These are phyloP conservation scores for Chaetura pelagica DNA, from an alignment of 2,113 vertebrate genomes.

Conservation along the genomic window DNA sequence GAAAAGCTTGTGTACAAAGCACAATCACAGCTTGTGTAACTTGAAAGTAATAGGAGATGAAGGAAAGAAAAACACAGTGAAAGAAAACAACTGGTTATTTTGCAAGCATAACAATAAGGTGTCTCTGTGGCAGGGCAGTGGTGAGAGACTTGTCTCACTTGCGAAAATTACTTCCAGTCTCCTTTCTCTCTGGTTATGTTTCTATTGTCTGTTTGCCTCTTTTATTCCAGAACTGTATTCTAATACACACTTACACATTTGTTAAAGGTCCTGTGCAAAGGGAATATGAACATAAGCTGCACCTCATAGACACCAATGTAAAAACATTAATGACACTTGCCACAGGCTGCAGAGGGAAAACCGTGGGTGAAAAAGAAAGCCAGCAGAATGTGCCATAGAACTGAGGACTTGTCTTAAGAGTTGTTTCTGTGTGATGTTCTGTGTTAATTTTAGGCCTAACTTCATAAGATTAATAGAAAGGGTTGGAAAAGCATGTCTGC, in stretches of 20 bases:
- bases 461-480: background rate
- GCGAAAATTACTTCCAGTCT: background rate
- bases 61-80: background rate
- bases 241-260: rapidly evolving
- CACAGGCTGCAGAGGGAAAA: background rate
- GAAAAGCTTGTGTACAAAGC: background rate
- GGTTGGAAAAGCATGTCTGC: background rate
- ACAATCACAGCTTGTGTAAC: background rate
- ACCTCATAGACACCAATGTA: background rate
- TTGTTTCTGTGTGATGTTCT: background rate
- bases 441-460: background rate
- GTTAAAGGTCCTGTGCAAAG: background rate
- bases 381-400: background rate
- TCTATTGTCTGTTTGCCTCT: background rate
- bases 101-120: background rate
- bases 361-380: background rate
- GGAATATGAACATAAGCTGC: background rate
- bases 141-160: background rate
- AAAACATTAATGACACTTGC: background rate
- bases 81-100: background rate
- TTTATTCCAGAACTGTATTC: background rate
- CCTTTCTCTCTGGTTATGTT: background rate
- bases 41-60: background rate
- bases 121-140: background rate
- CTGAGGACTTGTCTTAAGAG: no score